Percentiles rank a stretch among this genome's conserved stretches.
Evolutionary conservation across 1,140 invertebrate species (phyloP).

Genomic region (Triops longicaudatus): DNA sequence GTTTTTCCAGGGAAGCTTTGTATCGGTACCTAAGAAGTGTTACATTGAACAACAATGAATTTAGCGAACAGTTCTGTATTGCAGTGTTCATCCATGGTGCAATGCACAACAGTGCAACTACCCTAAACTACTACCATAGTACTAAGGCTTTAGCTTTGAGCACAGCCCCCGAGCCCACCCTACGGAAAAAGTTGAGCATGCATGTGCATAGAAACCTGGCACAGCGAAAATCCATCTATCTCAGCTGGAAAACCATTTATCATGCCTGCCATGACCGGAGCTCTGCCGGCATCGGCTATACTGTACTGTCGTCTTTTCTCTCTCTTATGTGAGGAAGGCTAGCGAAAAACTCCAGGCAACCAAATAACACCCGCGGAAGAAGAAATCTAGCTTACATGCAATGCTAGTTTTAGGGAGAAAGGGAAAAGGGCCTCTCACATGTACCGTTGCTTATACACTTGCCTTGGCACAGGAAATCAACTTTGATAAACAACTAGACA

Average conservation of each 20-base stretch:
- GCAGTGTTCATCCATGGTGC: too few species aligned
- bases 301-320: slow-evolving; percentile 2
- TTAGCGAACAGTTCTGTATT: too few species aligned
- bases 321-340: background rate
- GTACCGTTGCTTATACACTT: background rate
- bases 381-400: slow-evolving; percentile 1
- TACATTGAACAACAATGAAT: too few species aligned
- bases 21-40: too few species aligned
- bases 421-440: background rate
- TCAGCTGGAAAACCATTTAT: slow-evolving; percentile 15
- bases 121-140: background rate
- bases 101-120: too few species aligned
- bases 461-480: too few species aligned
- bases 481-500: too few species aligned
- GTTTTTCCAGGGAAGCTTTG: too few species aligned
- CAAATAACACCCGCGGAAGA: background rate
- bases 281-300: background rate
- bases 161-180: background rate
- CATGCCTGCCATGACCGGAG: background rate
- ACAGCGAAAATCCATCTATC: slow-evolving; percentile 6
- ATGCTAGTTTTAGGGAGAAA: background rate
- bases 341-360: slow-evolving; percentile 6
- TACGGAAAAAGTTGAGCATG: background rate
- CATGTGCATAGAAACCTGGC: background rate
- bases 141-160: background rate